Evolutionary conservation across 2,113 vertebrate species (phyloP).

Genomic region (Cyphomyrus discorhynchus): DNA sequence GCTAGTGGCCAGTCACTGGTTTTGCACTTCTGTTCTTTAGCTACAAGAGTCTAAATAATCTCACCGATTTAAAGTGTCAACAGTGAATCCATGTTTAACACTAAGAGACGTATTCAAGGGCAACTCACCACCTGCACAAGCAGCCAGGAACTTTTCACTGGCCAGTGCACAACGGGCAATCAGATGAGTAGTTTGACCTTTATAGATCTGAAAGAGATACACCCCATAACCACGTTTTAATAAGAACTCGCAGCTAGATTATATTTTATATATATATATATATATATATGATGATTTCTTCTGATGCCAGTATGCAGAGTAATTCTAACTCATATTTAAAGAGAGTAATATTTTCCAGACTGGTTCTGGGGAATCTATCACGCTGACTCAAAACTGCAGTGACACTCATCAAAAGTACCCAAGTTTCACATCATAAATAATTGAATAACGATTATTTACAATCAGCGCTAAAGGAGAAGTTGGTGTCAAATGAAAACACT

Average conservation of each 20-base stretch:
- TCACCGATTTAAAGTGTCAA: not conserved
- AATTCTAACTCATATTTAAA: not conserved
- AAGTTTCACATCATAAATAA: not conserved
- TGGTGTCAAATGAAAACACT: not conserved
- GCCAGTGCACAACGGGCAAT: constrained; percentile 70
- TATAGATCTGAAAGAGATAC: constrained; percentile 67
- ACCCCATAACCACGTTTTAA: not conserved
- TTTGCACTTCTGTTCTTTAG: not conserved
- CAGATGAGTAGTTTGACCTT: constrained; percentile 73
- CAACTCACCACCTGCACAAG: constrained; percentile 84
- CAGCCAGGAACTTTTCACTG: constrained; percentile 88
- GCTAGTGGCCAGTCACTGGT: not conserved
- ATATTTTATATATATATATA: not conserved
- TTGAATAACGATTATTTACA: not conserved
- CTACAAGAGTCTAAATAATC: not conserved
- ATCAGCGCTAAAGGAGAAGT: not conserved
- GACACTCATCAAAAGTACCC: not conserved
- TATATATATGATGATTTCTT: not conserved
- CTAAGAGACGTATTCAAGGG: not conserved
- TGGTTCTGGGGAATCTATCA: not conserved
- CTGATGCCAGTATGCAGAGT: not conserved
- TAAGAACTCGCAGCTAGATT: not conserved
- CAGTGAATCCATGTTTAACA: not conserved
- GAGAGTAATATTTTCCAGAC: not conserved
- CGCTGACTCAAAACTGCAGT: not conserved